These are phyloP conservation scores for Drosophila rufa DNA, from an alignment of 1,140 invertebrate species.

Conservation along the genomic window DNA sequence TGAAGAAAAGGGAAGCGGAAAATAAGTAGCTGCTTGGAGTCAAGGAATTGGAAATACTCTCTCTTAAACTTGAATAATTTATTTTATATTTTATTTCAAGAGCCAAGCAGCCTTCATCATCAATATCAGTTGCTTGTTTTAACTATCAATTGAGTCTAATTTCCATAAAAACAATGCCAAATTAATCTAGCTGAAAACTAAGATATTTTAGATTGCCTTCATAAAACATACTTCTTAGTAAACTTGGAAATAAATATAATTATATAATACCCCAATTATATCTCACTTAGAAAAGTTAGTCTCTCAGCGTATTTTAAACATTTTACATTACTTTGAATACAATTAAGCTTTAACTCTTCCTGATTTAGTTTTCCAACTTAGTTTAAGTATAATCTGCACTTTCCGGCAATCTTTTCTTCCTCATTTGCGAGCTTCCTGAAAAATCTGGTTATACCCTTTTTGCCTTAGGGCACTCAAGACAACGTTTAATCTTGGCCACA, in stretches of 20 bases:
- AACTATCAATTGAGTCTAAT: background rate
- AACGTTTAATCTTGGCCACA: constrained; percentile 76
- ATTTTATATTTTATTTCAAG: background rate
- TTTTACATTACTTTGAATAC: background rate
- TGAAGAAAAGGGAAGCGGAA: constrained; percentile 7
- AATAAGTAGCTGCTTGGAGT: background rate
- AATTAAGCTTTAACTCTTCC: background rate
- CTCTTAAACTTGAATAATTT: background rate
- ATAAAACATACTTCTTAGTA: background rate
- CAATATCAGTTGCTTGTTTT: background rate
- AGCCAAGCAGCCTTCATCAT: no score
- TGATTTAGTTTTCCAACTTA: constrained; percentile 19
- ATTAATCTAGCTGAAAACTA: background rate
- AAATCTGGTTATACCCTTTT: constrained; percentile 16
- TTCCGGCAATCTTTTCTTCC: constrained; percentile 1
- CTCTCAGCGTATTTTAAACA: background rate
- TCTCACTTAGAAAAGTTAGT: background rate
- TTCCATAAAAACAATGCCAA: background rate
- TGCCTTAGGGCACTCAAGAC: constrained; percentile 35
- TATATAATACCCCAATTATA: background rate
- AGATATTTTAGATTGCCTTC: background rate
- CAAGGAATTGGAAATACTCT: constrained; percentile 4
- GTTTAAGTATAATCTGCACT: constrained; percentile 4
- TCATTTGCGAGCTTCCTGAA: constrained; percentile 15
- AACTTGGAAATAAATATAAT: background rate